These are phyloP conservation scores for Ptychobarbus kaznakovi DNA, from an alignment of 2,797 vertebrate genomes.

Conservation along the genomic window DNA sequence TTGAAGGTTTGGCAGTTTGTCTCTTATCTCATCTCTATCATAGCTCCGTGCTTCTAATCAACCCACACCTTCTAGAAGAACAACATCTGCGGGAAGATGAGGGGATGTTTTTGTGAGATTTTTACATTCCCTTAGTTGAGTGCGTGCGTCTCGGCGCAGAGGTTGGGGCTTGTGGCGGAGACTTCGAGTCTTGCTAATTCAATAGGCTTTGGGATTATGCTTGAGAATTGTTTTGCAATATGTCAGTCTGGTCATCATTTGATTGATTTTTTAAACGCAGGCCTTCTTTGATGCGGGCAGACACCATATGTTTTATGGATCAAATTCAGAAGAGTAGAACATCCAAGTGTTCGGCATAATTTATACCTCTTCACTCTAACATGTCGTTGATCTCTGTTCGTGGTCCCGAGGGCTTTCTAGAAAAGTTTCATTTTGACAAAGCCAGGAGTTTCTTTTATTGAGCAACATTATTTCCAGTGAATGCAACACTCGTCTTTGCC, in stretches of 20 bases:
- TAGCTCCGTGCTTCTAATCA: background rate
- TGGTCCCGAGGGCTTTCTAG: conserved; percentile 50
- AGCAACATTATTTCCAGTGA: conserved; percentile 53
- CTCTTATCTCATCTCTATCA: conserved; percentile 49
- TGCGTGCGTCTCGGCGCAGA: background rate
- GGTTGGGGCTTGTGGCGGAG: background rate
- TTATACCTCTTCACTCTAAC: conserved; percentile 68
- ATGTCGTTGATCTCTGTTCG: conserved; percentile 62
- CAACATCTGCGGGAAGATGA: background rate
- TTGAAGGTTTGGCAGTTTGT: conserved; percentile 32
- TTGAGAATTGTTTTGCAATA: conserved; percentile 63
- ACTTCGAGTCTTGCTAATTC: conserved; percentile 54
- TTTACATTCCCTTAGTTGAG: background rate
- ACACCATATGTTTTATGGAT: conserved; percentile 79
- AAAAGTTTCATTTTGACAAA: conserved; percentile 43
- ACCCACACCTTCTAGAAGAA: conserved; percentile 5
- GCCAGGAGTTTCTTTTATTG: conserved; percentile 48
- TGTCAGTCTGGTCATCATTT: conserved; percentile 70
- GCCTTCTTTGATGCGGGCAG: conserved; percentile 70
- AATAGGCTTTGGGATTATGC: conserved; percentile 55
- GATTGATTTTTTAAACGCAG: conserved; percentile 76
- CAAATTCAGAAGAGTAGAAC: conserved; percentile 73
- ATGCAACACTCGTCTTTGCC: conserved; percentile 23
- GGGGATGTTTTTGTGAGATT: background rate
- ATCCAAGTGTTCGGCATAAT: conserved; percentile 70